These are phyloP conservation scores for Xyrauchen texanus DNA, from an alignment of 2,113 vertebrate genomes.

Conservation along the genomic window DNA sequence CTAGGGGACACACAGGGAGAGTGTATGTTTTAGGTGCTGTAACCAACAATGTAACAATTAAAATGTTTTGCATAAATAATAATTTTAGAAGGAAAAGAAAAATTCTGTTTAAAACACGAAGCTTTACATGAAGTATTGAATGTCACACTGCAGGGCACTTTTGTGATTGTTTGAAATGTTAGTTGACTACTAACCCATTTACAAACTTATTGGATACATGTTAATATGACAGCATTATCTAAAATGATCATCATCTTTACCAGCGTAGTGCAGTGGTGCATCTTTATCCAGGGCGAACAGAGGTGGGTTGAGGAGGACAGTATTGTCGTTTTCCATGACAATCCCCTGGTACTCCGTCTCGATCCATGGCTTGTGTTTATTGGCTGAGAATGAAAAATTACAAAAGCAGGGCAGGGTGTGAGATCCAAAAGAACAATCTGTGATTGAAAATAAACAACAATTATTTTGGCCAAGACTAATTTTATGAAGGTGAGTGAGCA, in stretches of 20 bases:
- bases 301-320: slow-evolving; percentile 92
- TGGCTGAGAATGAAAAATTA: slow-evolving; percentile 77
- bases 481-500: slow-evolving; percentile 23
- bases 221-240: not conserved
- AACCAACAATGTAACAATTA: too few species aligned
- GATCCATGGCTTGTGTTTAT: slow-evolving; percentile 99
- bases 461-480: slow-evolving; percentile 23
- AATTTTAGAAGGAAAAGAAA: too few species aligned
- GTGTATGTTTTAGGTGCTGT: too few species aligned
- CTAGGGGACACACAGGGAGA: too few species aligned
- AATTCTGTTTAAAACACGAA: too few species aligned
- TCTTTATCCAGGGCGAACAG: slow-evolving; percentile 98
- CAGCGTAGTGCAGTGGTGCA: slow-evolving; percentile 92
- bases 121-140: too few species aligned
- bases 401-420: slow-evolving; percentile 51
- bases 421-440: slow-evolving; percentile 61
- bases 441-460: slow-evolving; percentile 41
- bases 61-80: too few species aligned
- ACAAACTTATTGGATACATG: not conserved
- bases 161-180: too few species aligned
- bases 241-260: slow-evolving; percentile 66
- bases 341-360: slow-evolving; percentile 98
- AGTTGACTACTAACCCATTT: not conserved
- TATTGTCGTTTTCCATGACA: slow-evolving; percentile 98
- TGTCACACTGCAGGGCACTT: too few species aligned